Conservation (phyloP, 2,797 vertebrate genomes). For the Molossus molossus region DNA sequence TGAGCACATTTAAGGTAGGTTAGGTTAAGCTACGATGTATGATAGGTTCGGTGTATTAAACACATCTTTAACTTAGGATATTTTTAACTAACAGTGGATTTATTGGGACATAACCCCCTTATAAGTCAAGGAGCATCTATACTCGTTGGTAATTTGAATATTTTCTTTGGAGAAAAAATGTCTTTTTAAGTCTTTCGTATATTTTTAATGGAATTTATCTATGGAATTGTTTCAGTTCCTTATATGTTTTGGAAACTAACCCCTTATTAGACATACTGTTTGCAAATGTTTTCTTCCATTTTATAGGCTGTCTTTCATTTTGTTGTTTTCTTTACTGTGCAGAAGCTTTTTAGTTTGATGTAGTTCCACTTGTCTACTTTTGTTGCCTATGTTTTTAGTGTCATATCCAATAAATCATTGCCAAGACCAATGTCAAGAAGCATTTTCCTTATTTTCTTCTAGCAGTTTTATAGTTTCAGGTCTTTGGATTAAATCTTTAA, state of each 20-base stretch:
- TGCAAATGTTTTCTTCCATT: background rate
- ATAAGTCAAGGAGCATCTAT: background rate
- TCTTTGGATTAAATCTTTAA: background rate
- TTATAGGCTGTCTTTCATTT: background rate
- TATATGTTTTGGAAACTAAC: constrained; percentile 13
- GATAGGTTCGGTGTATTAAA: too few species aligned
- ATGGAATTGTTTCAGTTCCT: background rate
- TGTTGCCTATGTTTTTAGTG: background rate
- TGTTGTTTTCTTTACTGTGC: background rate
- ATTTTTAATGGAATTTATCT: background rate
- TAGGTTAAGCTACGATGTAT: too few species aligned
- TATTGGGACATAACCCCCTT: background rate
- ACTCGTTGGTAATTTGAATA: background rate
- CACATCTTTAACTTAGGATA: background rate
- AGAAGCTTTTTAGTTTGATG: background rate
- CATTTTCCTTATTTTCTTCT: background rate
- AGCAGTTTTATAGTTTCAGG: background rate
- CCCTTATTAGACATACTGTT: background rate
- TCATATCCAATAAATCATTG: background rate
- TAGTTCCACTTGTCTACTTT: background rate
- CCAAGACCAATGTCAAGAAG: background rate
- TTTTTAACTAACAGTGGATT: background rate
- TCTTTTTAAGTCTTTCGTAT: background rate
- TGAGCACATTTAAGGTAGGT: too few species aligned
- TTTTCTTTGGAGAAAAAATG: background rate